Conservation (phyloP, 2,797 vertebrate genomes). For the Semotilus atromaculatus region DNA sequence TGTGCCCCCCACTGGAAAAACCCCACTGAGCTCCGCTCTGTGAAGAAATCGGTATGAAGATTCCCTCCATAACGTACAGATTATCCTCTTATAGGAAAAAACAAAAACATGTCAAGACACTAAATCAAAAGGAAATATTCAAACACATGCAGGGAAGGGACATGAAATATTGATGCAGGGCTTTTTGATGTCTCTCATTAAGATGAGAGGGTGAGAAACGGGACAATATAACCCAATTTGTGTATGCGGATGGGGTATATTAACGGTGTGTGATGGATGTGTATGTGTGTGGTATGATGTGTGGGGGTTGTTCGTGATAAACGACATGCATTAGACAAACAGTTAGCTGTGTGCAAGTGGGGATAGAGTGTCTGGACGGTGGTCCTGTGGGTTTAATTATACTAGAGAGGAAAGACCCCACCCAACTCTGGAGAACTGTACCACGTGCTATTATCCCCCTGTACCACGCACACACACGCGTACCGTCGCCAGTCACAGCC, state of each 20-base stretch:
- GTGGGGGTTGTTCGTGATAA: slow-evolving; percentile 35
- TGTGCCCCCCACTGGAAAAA: background rate
- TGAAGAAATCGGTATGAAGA: background rate
- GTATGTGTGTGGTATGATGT: slow-evolving; percentile 20
- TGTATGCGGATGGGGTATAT: background rate
- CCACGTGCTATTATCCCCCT: background rate
- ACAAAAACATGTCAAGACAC: slow-evolving; percentile 63
- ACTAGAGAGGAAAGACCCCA: slow-evolving; percentile 50
- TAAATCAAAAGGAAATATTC: slow-evolving; percentile 67
- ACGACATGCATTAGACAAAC: slow-evolving; percentile 12
- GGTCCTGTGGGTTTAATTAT: slow-evolving; percentile 60
- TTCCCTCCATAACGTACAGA: background rate
- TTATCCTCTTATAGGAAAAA: background rate
- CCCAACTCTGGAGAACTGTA: slow-evolving; percentile 56
- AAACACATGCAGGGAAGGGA: slow-evolving; percentile 54
- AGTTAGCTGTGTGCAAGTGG: slow-evolving; percentile 19
- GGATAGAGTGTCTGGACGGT: slow-evolving; percentile 48
- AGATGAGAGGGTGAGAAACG: slow-evolving; percentile 36
- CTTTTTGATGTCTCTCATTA: slow-evolving; percentile 71
- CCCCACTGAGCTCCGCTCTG: background rate
- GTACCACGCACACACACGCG: slow-evolving; percentile 23
- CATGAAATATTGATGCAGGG: slow-evolving; percentile 74
- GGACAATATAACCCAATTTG: slow-evolving; percentile 26
- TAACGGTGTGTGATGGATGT: slow-evolving; percentile 37
- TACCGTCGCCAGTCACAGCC: slow-evolving; percentile 19